Evolutionary conservation across 2,113 vertebrate species (phyloP).

Genomic region (Passer montanus): DNA sequence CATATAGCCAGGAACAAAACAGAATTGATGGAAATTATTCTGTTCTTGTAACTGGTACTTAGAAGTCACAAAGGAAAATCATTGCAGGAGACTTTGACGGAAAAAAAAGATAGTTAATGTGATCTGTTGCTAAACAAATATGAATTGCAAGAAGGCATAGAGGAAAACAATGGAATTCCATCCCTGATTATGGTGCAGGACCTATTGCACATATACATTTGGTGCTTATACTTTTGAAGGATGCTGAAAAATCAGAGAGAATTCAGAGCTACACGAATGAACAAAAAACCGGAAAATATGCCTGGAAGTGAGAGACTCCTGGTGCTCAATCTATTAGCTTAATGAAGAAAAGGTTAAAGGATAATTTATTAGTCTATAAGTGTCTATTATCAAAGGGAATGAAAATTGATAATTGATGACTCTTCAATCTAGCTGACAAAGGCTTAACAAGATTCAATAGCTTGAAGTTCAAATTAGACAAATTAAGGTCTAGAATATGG

Average conservation of each 20-base stretch:
- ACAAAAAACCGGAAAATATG: conserved; percentile 41
- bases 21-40: background rate
- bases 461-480: conserved; percentile 61
- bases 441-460: conserved; percentile 56
- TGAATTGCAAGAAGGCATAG: background rate
- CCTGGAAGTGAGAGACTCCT: conserved; percentile 50
- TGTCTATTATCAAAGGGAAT: conserved; percentile 62
- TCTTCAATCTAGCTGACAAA: conserved; percentile 62
- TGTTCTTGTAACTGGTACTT: background rate
- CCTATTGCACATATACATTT: background rate
- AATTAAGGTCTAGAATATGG: conserved; percentile 36
- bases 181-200: background rate
- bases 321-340: conserved; percentile 56
- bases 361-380: conserved; percentile 67
- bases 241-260: background rate
- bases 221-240: background rate
- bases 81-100: background rate
- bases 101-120: background rate
- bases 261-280: background rate
- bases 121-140: background rate
- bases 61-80: background rate
- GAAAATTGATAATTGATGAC: conserved; percentile 60
- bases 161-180: background rate
- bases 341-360: conserved; percentile 66
- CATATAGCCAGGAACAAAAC: background rate